A percentile compares a stretch with the other conserved stretches of the same genome.
Conservation (phyloP, 2,888 invertebrate genomes). For the Julus scanicus region DNA sequence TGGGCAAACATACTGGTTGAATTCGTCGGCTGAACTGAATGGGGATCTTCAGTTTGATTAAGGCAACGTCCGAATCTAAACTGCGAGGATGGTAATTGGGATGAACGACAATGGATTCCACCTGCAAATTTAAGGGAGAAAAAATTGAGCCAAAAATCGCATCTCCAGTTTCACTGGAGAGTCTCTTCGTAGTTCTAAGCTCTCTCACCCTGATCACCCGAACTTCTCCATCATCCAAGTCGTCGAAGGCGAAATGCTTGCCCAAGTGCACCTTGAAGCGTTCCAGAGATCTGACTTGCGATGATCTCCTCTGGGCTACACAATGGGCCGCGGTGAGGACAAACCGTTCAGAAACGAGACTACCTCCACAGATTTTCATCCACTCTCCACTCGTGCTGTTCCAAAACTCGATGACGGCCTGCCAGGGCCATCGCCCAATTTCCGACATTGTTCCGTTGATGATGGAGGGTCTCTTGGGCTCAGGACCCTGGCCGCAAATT, state of each 20-base stretch:
- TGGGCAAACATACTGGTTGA: conserved; percentile 59
- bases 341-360: conserved; percentile 59
- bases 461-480: conserved; percentile 59
- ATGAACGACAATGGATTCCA: conserved; percentile 59
- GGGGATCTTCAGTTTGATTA: conserved; percentile 58
- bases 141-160: neutral
- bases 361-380: conserved; percentile 59
- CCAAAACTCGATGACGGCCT: conserved; percentile 58
- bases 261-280: conserved; percentile 59
- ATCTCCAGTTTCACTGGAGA: neutral
- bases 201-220: conserved; percentile 50
- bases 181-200: neutral
- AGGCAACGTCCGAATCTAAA: conserved; percentile 59
- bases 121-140: too few species aligned
- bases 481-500: conserved; percentile 60
- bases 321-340: conserved; percentile 60
- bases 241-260: conserved; percentile 59
- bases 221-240: conserved; percentile 59
- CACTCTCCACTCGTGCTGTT: conserved; percentile 56
- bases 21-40: conserved; percentile 59
- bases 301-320: conserved; percentile 56
- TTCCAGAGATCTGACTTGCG: conserved; percentile 55
- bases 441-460: conserved; percentile 60
- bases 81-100: conserved; percentile 60
- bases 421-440: conserved; percentile 61